Percentiles rank a stretch among this genome's conserved stretches.
These are phyloP conservation scores for Drosophila nr. perissopoda DNA, from an alignment of 2,888 invertebrate genomes.

Conservation along the genomic window DNA sequence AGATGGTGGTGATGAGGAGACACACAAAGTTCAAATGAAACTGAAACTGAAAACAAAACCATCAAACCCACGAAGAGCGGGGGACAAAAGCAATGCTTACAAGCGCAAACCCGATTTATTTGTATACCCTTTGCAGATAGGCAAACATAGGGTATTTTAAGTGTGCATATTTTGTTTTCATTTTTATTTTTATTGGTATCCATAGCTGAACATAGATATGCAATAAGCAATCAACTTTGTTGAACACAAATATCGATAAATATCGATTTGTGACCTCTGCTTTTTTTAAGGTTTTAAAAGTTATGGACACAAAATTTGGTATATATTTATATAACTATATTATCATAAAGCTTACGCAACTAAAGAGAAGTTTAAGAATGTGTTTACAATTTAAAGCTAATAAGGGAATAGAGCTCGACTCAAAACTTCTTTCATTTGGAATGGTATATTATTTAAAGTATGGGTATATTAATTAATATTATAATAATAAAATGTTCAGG, in stretches of 20 bases:
- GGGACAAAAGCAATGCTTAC: constrained; percentile 23
- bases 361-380: background rate
- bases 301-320: background rate
- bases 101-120: constrained; percentile 33
- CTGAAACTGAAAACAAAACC: constrained; percentile 57
- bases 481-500: background rate
- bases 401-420: background rate
- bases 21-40: constrained; percentile 49
- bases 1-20: constrained; percentile 35
- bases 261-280: background rate
- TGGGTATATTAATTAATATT: background rate
- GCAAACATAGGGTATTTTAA: background rate
- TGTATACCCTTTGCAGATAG: constrained; percentile 10
- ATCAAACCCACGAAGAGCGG: constrained; percentile 37
- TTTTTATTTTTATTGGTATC: background rate
- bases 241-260: background rate
- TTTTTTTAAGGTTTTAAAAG: background rate
- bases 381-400: background rate
- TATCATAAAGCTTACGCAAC: rapidly evolving
- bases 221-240: background rate
- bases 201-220: background rate
- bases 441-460: background rate
- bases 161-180: background rate
- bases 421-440: background rate
- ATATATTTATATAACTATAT: background rate